Base-by-base conservation (phyloP, 2,888 invertebrate genomes). In the Lordiphosa fenestrarum region DNA sequence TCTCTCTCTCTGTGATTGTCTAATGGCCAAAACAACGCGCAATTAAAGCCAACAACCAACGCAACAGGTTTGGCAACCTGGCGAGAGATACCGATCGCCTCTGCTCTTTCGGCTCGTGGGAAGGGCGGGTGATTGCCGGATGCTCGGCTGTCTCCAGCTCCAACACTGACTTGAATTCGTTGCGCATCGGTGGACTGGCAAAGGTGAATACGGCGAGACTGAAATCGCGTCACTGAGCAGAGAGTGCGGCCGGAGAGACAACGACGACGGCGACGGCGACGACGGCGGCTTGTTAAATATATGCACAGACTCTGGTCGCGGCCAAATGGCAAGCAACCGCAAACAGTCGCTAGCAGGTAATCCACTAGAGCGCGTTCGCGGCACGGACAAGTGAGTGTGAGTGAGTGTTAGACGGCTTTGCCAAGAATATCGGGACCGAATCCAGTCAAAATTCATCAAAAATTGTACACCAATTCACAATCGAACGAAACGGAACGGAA, bases 331-430 rank as follows among this genome's bases (percentile, higher is more conserved):
- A 21, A 41, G 66, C 60, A 53, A 57, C 67, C 52, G 55, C 55
- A 66, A 70, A 67, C 83, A 87, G 87, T 87, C 84, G 84, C 76
- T 71, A 86, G 77, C 83, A 73, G 84, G 81, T 77, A 83, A 80
- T 74, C 83, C 72, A 86, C 72, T 71, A 69, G 83, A 73, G 71
- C 85, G 86, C 85, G 83, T 75, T 72, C 73, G 72, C 57, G 80
- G 69, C 65, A 71, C 86, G 84, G 86, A 85, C 69, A 70, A 73
- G 66, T 68, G 66, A 59, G 64, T 69, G 66, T 52, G 60, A 23
- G 50, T 13, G 39, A 42, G 23, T 42, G 23, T 35, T 21, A 33
- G 36, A 19, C 47, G 48, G 48, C 53, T 65, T 69, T 50, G 63
- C 62, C 59, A 46, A 73, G 40, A 58, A 72, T 44, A 44, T 62